A percentile compares a stretch with the other conserved stretches of the same genome.
Evolutionary conservation across 2,888 invertebrate species (phyloP).

Genomic region (Nebria brevicollis): DNA sequence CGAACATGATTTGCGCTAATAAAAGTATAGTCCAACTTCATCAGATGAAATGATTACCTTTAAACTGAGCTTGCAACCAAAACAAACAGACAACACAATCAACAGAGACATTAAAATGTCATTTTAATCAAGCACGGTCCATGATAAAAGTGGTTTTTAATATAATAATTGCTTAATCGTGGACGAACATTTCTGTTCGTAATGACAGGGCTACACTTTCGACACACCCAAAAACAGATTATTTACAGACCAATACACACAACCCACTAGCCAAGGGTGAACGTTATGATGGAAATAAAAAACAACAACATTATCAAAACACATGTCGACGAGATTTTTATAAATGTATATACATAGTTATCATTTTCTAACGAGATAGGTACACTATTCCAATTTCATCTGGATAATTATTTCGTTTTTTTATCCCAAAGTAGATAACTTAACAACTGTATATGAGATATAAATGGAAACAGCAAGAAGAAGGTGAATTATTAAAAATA

Average conservation of each 20-base stretch:
- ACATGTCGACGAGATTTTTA: neutral
- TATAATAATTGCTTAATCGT: conserved; percentile 46
- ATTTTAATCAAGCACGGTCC: conserved; percentile 44
- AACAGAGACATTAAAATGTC: conserved; percentile 44
- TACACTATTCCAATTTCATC: neutral
- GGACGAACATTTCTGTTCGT: conserved; percentile 21
- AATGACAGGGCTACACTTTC: neutral
- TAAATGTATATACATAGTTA: neutral
- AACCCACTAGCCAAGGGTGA: neutral
- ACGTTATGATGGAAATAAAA: neutral
- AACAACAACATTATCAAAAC: neutral
- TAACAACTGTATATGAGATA: neutral
- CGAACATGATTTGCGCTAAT: neutral
- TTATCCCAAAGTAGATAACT: no score
- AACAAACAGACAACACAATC: neutral
- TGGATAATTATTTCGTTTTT: no score
- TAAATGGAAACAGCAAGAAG: neutral
- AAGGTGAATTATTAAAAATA: neutral
- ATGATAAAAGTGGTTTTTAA: conserved; percentile 42
- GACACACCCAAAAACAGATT: conserved; percentile 1
- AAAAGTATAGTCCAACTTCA: neutral
- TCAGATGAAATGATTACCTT: neutral
- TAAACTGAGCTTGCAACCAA: neutral
- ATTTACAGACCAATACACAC: neutral
- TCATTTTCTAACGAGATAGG: neutral